A percentile compares a stretch with the other conserved stretches of the same genome.
phyloP scores from a whole-genome alignment of 2,888 invertebrate species.

The Nesidiocoris tenuis region DNA sequence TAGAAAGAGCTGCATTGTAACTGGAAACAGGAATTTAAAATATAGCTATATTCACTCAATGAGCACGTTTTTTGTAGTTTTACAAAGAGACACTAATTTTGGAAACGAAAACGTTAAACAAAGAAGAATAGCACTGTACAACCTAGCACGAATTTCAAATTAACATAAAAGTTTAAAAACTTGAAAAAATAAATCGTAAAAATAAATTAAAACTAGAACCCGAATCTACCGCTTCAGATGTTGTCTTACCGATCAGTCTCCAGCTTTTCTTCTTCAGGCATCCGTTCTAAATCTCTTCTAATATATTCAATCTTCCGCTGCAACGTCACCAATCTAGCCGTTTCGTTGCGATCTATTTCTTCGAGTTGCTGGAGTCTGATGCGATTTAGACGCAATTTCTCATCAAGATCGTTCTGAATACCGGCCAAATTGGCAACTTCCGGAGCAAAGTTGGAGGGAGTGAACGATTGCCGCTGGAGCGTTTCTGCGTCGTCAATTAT shows the following conservation, averaged over 20 bases:
- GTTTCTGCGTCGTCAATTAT: neutral
- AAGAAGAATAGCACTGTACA: no score
- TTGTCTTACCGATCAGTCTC: neutral
- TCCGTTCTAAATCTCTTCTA: neutral
- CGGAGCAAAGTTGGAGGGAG: neutral
- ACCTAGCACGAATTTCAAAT: no score
- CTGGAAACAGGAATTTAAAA: neutral
- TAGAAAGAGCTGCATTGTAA: neutral
- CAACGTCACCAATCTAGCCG: neutral
- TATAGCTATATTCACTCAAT: no score
- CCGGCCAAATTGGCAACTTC: neutral
- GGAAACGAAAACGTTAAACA: no score
- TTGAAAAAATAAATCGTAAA: no score
- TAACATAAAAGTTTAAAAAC: no score
- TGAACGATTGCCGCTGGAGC: neutral
- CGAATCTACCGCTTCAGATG: no score
- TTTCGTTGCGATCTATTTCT: neutral
- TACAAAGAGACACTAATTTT: no score
- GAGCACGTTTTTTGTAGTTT: no score
- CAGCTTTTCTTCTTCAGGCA: neutral
- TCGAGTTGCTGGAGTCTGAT: neutral
- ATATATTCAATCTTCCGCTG: neutral
- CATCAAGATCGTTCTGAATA: neutral
- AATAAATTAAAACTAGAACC: no score
- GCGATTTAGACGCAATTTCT: neutral